phyloP scores from a whole-genome alignment of 1,140 invertebrate genomes.

The Fopius arisanus region DNA sequence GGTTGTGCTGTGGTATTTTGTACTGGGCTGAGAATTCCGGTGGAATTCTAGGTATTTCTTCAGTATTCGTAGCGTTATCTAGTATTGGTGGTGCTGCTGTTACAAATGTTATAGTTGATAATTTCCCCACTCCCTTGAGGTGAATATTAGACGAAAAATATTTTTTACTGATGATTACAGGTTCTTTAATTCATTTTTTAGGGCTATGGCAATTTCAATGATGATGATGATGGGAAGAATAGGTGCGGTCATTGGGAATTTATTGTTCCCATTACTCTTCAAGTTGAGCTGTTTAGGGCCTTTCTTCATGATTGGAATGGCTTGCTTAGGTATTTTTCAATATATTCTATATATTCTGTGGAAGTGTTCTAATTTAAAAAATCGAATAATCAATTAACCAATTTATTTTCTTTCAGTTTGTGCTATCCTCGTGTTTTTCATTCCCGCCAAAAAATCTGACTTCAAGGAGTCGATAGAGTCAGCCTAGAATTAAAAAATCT shows the following conservation, averaged over 20 bases:
- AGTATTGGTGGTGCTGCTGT: slow-evolving; percentile 56
- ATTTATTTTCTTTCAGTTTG: slow-evolving; percentile 41
- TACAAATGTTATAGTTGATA: slow-evolving; percentile 54
- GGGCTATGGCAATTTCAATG: slow-evolving; percentile 61
- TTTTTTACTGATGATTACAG: too few relatives aligned
- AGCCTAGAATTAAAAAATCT: background rate
- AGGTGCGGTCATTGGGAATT: slow-evolving; percentile 59
- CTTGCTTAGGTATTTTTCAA: slow-evolving; percentile 46
- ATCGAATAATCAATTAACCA: too few relatives aligned
- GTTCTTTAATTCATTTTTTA: slow-evolving; percentile 40
- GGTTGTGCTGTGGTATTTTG: slow-evolving; percentile 47
- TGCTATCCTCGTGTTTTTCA: slow-evolving; percentile 39
- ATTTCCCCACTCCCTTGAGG: slow-evolving; percentile 55
- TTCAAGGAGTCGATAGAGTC: slow-evolving; percentile 12
- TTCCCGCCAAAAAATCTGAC: slow-evolving; percentile 34
- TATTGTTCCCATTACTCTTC: slow-evolving; percentile 59
- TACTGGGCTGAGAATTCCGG: slow-evolving; percentile 51
- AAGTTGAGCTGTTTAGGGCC: slow-evolving; percentile 53
- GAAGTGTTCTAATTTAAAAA: too few relatives aligned
- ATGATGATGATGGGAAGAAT: slow-evolving; percentile 59
- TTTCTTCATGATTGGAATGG: slow-evolving; percentile 56
- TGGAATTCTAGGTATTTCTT: slow-evolving; percentile 50
- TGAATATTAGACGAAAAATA: too few relatives aligned
- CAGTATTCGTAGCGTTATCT: slow-evolving; percentile 54
- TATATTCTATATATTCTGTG: slow-evolving; percentile 1